Percentiles rank a stretch among this genome's conserved stretches.
Evolutionary conservation across 2,113 vertebrate species (phyloP).

Genomic region (Theropithecus gelada): DNA sequence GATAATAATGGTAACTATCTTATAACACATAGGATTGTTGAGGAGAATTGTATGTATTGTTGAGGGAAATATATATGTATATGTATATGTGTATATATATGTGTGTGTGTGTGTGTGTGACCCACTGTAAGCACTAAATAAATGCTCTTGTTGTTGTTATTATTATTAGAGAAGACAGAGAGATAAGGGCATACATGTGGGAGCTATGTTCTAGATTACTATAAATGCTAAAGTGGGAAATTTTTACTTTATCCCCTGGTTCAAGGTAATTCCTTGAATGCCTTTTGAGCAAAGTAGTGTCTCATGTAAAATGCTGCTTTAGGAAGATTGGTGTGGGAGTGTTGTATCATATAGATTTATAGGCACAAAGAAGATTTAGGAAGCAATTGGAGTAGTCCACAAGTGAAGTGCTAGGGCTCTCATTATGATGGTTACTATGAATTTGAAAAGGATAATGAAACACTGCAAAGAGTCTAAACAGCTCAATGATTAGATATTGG

Average conservation of each 20-base stretch:
- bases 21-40: neutral
- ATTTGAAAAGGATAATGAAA: neutral
- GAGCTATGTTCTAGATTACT: neutral
- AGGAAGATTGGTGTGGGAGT: neutral
- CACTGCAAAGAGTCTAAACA: neutral
- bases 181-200: neutral
- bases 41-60: neutral
- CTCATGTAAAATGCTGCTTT: neutral
- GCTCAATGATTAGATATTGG: neutral
- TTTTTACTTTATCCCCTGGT: neutral
- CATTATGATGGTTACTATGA: neutral
- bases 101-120: neutral
- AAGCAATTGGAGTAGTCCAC: neutral
- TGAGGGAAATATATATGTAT: neutral
- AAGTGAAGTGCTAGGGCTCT: neutral
- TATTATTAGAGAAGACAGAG: neutral
- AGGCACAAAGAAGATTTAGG: neutral
- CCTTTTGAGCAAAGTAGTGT: neutral
- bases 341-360: neutral
- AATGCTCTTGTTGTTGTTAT: neutral
- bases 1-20: neutral
- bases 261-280: neutral
- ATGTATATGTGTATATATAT: neutral
- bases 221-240: neutral
- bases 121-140: neutral